phyloP scores from a whole-genome alignment of 2,888 invertebrate species.

The Drosophila melanosoma region DNA sequence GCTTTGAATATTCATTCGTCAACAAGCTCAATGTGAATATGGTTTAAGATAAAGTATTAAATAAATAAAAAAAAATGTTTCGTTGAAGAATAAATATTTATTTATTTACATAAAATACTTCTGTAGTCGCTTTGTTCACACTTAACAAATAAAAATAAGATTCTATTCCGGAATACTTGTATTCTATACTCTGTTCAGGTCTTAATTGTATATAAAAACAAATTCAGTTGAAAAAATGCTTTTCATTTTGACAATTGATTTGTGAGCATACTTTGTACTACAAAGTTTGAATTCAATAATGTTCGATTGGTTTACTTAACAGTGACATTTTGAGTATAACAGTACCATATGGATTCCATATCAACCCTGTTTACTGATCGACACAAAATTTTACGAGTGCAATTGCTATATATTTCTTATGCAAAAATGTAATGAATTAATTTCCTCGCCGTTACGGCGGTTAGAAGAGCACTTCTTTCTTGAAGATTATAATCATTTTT shows the following conservation, averaged over 20 bases:
- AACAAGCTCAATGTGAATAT: slow-evolving; percentile 35
- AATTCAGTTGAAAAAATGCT: neutral
- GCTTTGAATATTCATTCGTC: slow-evolving; percentile 46
- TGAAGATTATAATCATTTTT: neutral
- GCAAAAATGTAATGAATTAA: neutral
- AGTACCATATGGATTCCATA: neutral
- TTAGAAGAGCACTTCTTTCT: neutral
- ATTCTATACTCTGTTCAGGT: neutral
- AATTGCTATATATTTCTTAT: neutral
- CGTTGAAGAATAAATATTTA: slow-evolving; percentile 35
- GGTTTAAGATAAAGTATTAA: slow-evolving; percentile 45
- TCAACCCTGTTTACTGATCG: slow-evolving; percentile 6
- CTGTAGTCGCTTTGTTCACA: neutral
- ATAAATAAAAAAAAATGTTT: slow-evolving; percentile 10
- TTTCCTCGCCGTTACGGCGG: neutral
- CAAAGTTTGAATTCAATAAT: neutral
- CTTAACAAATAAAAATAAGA: neutral
- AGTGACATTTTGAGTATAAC: slow-evolving; percentile 32
- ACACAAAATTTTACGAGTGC: neutral
- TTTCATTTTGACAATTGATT: neutral
- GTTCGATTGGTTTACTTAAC: slow-evolving; percentile 5
- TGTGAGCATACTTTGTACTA: neutral
- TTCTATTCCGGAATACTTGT: neutral
- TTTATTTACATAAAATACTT: neutral
- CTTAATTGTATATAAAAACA: neutral